Percentiles rank a stretch among this genome's conserved stretches.
Conservation (phyloP, 2,797 vertebrate genomes). For the Pangasius sanitwongsei region DNA sequence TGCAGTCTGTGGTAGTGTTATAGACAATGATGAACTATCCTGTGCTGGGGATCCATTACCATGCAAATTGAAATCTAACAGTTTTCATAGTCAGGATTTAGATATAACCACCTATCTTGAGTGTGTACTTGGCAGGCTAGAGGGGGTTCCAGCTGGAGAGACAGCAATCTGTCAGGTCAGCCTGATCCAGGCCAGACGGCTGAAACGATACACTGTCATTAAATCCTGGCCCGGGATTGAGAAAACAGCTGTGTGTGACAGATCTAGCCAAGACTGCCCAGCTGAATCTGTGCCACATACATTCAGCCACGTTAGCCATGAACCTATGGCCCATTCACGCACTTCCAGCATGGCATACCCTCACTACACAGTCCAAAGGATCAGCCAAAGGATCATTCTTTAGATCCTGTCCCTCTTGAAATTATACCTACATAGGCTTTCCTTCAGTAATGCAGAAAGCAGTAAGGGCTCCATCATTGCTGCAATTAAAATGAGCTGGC, state of each 20-base stretch:
- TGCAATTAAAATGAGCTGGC: neutral
- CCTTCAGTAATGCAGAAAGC: neutral
- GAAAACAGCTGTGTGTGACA: conserved; percentile 57
- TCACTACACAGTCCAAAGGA: neutral
- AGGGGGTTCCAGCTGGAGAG: conserved; percentile 36
- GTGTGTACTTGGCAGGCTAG: conserved; percentile 40
- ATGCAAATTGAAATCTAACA: conserved; percentile 35
- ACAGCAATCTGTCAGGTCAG: conserved; percentile 53
- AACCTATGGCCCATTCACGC: conserved; percentile 22
- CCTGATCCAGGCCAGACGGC: conserved; percentile 43
- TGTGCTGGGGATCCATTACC: conserved; percentile 27
- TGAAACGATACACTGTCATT: conserved; percentile 51
- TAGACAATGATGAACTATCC: conserved; percentile 15
- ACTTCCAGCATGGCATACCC: neutral
- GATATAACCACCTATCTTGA: conserved; percentile 33
- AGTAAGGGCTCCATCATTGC: neutral
- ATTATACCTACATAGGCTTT: neutral
- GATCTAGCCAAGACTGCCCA: conserved; percentile 37
- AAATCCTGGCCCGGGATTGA: conserved; percentile 52
- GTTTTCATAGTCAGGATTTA: conserved; percentile 32
- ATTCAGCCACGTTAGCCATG: conserved; percentile 6
- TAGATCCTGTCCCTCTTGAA: neutral
- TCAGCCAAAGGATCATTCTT: neutral
- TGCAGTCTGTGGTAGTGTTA: neutral
- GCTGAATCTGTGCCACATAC: conserved; percentile 42